Evolutionary conservation across 2,113 vertebrate genomes (phyloP).

Genomic region (Chascanopsetta lugubris): DNA sequence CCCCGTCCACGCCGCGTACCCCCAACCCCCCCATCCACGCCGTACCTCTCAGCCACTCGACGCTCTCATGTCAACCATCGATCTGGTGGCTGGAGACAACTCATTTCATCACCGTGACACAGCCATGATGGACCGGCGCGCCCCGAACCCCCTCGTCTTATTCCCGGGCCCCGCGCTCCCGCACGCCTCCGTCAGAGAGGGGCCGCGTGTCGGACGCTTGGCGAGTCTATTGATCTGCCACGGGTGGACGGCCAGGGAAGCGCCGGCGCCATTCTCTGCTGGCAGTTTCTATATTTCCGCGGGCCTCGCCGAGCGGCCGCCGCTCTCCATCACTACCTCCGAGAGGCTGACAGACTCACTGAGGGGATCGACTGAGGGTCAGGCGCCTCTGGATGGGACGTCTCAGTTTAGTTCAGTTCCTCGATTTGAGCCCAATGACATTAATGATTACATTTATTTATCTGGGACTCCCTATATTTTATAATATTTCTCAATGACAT

Average conservation of each 20-base stretch:
- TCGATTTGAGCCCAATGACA: too few species aligned
- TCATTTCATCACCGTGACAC: constrained; percentile 95
- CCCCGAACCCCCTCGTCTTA: constrained; percentile 85
- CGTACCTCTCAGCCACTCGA: constrained; percentile 64
- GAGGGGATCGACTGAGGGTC: background rate
- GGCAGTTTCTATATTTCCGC: constrained; percentile 46
- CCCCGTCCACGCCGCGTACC: too few species aligned
- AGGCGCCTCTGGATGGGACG: background rate
- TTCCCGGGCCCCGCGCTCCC: constrained; percentile 85
- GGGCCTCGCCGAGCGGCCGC: constrained; percentile 21
- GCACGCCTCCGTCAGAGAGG: constrained; percentile 76
- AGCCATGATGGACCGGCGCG: constrained; percentile 91
- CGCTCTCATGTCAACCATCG: constrained; percentile 90
- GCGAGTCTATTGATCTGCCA: constrained; percentile 93
- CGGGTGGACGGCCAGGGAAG: constrained; percentile 85
- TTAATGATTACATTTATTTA: too few species aligned
- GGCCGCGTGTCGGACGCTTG: constrained; percentile 87
- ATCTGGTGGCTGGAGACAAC: constrained; percentile 91
- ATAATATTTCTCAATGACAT: too few species aligned
- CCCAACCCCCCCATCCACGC: constrained; percentile 72
- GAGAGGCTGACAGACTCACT: constrained; percentile 9
- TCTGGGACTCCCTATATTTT: too few species aligned
- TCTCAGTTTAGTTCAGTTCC: background rate
- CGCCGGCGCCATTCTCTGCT: constrained; percentile 82
- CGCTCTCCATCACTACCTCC: constrained; percentile 20